Evolutionary conservation across 1,140 invertebrate species (phyloP), one percentile per base, ranked within the genome.

Genomic region (Ylistrum balloti): DNA sequence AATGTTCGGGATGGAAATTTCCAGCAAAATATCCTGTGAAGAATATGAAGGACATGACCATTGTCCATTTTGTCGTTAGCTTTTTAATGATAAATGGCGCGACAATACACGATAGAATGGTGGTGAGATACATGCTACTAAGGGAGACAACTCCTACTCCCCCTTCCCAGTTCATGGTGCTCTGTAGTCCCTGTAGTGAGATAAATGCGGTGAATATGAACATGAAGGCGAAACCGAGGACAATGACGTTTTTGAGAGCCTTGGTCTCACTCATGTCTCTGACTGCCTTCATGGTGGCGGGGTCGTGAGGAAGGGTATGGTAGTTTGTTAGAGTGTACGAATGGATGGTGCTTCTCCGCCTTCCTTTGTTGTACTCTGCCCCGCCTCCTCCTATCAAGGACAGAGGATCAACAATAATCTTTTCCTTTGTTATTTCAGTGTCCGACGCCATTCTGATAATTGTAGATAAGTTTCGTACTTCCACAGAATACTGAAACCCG

Each of bases 141-240:
- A 96, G 94, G 0, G 95, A 96, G 22, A 94, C 93, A 10, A 96
- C 94, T 1, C 95, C 95, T 10, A 96, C 90, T 0, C 95, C 95
- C 9, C 93, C 92, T 86, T 95, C 91, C 11, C 95, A 92, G 89
- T 96, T 94, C 86, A 96, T 90, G 32, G 95, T 94, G 92, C 95
- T 96, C 90, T 96, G 95, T 10, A 96, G 89, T 56, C 95, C 94
- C 85, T 96, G 94, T 15, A 96, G 87, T 2, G 95, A 96, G 0
- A 95, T 93, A 91, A 96, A 96, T 0, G 95, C 95, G 15, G 95
- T 96, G 88, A 94, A 94, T 33, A 95, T 92, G 35, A 96, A 94
- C 95, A 96, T 95, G 90, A 96, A 96, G 7, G 95, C 95, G 0
- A 95, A 22, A 48, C 95, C 95, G 35, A 96, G 93, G 20, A 95